Evolutionary conservation across 2,113 vertebrate species (phyloP).

Genomic region (Nothobranchius kuhntae): DNA sequence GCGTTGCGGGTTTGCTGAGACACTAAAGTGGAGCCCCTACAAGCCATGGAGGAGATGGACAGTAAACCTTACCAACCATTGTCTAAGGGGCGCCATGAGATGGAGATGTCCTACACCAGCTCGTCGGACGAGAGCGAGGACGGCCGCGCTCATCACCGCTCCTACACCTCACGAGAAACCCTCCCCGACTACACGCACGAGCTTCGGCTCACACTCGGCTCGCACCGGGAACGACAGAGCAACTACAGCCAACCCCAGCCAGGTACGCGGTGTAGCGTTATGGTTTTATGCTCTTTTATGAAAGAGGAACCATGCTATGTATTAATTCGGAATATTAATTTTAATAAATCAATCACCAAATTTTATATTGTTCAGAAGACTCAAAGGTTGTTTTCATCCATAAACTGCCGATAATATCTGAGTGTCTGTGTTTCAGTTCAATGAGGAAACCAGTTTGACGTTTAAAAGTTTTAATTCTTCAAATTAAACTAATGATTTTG

Average conservation of each 20-base stretch:
- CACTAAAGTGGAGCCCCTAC: constrained; percentile 77
- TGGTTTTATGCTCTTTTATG: too few species aligned
- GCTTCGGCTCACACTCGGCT: constrained; percentile 89
- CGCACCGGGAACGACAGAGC: constrained; percentile 88
- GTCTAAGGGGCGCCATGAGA: constrained; percentile 93
- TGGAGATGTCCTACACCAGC: constrained; percentile 95
- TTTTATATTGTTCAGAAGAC: too few species aligned
- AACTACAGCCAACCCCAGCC: constrained; percentile 85
- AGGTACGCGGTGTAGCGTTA: constrained; percentile 87
- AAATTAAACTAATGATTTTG: too few species aligned
- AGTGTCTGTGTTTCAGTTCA: too few species aligned
- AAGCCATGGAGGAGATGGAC: constrained; percentile 96
- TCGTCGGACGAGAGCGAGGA: constrained; percentile 97
- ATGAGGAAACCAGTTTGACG: too few species aligned
- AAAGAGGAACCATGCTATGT: too few species aligned
- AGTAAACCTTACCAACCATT: constrained; percentile 96
- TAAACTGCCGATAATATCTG: too few species aligned
- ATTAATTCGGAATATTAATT: too few species aligned
- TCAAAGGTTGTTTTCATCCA: too few species aligned
- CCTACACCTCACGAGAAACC: constrained; percentile 94
- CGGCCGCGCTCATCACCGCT: constrained; percentile 87
- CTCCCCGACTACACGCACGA: constrained; percentile 93
- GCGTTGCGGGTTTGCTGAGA: constrained; percentile 75
- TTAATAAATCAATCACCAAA: too few species aligned
- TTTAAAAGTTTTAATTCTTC: too few species aligned